These are phyloP conservation scores for Apocheima hispidaria DNA, from an alignment of 2,888 invertebrate species.

Conservation along the genomic window DNA sequence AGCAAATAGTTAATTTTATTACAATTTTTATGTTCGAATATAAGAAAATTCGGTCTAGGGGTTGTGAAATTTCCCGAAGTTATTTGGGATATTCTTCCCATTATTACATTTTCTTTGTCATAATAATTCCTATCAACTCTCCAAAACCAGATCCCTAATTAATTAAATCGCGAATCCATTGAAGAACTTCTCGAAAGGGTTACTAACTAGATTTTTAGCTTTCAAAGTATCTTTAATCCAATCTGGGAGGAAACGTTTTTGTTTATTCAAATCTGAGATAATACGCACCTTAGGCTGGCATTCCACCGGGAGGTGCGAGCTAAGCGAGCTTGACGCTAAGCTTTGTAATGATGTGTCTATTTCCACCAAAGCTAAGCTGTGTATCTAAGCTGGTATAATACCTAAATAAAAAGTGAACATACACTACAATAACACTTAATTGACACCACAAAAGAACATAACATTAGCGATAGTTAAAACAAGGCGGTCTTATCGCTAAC, in stretches of 20 bases:
- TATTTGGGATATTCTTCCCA: background rate
- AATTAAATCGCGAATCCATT: slow-evolving; percentile 33
- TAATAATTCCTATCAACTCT: slow-evolving; percentile 10
- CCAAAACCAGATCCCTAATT: slow-evolving; percentile 20
- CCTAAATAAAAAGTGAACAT: too few species aligned
- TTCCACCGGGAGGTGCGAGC: background rate
- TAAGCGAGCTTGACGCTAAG: background rate
- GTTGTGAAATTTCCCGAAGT: background rate
- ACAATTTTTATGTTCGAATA: too few species aligned
- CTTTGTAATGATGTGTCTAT: background rate
- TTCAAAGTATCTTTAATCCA: slow-evolving; percentile 37
- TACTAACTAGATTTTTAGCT: slow-evolving; percentile 36
- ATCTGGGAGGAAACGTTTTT: slow-evolving; percentile 39
- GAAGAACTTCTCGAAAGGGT: slow-evolving; percentile 28
- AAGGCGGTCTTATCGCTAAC: too few species aligned
- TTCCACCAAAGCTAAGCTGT: background rate
- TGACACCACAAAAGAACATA: too few species aligned
- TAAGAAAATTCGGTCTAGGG: too few species aligned
- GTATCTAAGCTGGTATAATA: too few species aligned
- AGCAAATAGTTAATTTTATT: too few species aligned
- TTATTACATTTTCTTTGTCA: background rate
- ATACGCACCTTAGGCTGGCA: slow-evolving; percentile 13
- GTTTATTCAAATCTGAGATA: slow-evolving; percentile 45
- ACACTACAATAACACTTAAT: too few species aligned
- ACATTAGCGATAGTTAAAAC: too few species aligned